These are phyloP conservation scores for Plecturocebus donacophilus DNA, from an alignment of 2,113 vertebrate genomes.

Conservation along the genomic window DNA sequence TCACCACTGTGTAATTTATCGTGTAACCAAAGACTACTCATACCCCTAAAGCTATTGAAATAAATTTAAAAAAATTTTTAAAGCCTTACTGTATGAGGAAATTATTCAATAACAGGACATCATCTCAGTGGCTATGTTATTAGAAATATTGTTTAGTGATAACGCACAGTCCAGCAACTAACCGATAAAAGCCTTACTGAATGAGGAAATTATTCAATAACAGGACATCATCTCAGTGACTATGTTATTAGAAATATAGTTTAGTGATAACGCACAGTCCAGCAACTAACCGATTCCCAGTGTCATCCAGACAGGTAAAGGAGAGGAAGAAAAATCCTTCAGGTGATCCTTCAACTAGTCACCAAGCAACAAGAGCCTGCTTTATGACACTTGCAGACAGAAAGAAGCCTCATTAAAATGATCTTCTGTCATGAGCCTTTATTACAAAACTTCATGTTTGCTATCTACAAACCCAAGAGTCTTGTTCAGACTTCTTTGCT, in stretches of 20 bases:
- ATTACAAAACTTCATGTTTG: neutral
- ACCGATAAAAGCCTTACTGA: too few species aligned
- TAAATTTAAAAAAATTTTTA: too few species aligned
- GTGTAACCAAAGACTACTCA: too few species aligned
- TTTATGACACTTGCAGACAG: neutral
- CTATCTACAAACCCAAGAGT: neutral
- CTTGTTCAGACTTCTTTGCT: neutral
- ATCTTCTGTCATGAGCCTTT: neutral
- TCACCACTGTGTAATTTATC: too few species aligned
- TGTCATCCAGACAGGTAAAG: neutral
- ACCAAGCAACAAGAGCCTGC: neutral
- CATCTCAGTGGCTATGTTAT: too few species aligned
- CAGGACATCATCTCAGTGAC: too few species aligned
- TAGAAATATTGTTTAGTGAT: too few species aligned
- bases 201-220: too few species aligned
- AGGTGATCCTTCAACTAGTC: neutral
- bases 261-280: neutral
- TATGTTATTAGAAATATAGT: too few species aligned
- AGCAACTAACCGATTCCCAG: neutral
- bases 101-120: too few species aligned
- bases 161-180: neutral
- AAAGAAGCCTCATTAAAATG: neutral
- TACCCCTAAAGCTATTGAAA: too few species aligned
- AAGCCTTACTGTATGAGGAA: too few species aligned
- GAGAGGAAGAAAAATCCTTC: neutral